These are phyloP conservation scores for Pedionomus torquatus DNA, from an alignment of 2,113 vertebrate genomes.

Conservation along the genomic window DNA sequence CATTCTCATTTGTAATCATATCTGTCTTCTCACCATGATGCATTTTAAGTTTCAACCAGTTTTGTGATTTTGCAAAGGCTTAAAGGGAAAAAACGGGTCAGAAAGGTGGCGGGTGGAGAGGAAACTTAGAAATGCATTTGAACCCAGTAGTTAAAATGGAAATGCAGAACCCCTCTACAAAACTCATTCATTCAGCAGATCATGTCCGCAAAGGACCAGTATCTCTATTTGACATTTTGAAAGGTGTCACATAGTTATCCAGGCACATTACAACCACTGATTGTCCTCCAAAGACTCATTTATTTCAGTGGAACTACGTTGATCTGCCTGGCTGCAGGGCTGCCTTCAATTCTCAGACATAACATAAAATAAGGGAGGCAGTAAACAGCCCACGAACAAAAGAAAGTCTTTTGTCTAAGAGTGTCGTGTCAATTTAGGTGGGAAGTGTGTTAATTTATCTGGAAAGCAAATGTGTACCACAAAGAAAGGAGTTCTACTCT, in stretches of 20 bases:
- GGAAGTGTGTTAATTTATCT: neutral
- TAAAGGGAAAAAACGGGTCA: neutral
- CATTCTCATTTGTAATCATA: slow-evolving; percentile 45
- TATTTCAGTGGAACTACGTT: neutral
- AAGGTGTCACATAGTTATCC: slow-evolving; percentile 9
- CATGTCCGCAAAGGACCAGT: neutral
- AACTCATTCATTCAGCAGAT: neutral
- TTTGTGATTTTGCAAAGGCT: slow-evolving; percentile 35
- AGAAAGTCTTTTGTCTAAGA: neutral
- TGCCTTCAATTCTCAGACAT: neutral
- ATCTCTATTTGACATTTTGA: slow-evolving; percentile 38
- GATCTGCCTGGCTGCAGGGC: neutral
- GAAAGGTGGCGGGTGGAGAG: neutral
- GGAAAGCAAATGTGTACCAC: neutral
- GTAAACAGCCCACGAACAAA: neutral
- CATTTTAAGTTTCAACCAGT: slow-evolving; percentile 21
- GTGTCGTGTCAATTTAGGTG: neutral
- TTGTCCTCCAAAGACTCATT: slow-evolving; percentile 38
- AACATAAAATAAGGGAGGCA: neutral
- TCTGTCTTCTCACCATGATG: neutral
- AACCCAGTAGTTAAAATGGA: slow-evolving; percentile 4
- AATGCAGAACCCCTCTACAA: neutral
- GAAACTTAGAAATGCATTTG: neutral
- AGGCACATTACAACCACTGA: neutral
- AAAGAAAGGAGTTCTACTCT: neutral